These are phyloP conservation scores for Danaus plexippus DNA, from an alignment of 1,140 invertebrate species.

Conservation along the genomic window DNA sequence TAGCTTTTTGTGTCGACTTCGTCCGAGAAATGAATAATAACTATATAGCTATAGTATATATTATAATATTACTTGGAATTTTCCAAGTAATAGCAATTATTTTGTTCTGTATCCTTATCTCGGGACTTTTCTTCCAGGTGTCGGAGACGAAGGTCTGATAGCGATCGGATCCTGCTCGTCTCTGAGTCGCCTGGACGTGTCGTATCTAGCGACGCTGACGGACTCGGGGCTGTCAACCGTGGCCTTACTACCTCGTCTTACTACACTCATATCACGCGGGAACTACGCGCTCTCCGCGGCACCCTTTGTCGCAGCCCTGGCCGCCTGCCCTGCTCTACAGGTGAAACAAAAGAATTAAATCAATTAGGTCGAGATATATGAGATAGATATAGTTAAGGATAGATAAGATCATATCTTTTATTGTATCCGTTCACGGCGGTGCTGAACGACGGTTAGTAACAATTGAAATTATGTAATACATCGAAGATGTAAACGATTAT, in stretches of 20 bases:
- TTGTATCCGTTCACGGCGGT: too few species aligned
- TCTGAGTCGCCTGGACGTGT: constrained; percentile 38
- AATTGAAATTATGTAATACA: too few species aligned
- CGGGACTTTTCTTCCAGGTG: constrained; percentile 22
- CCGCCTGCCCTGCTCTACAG: constrained; percentile 29
- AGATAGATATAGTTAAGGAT: too few species aligned
- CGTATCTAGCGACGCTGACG: constrained; percentile 39
- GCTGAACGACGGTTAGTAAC: too few species aligned
- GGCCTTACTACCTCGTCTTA: constrained; percentile 24
- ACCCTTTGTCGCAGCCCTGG: constrained; percentile 25
- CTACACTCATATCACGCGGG: constrained; percentile 30
- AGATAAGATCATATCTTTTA: too few species aligned
- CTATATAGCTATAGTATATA: too few species aligned
- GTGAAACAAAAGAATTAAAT: constrained; percentile 9
- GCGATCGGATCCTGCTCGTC: constrained; percentile 28
- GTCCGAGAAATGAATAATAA: too few species aligned
- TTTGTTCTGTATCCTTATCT: background rate
- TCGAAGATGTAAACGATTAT: too few species aligned
- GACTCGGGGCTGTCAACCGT: constrained; percentile 31
- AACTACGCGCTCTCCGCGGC: constrained; percentile 32
- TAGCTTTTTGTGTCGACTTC: too few species aligned
- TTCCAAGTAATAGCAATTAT: background rate
- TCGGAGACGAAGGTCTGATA: constrained; percentile 42
- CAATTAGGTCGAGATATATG: background rate
- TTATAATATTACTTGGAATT: background rate